Conservation (phyloP, 2,888 invertebrate species). For the Melanchra persicariae region DNA sequence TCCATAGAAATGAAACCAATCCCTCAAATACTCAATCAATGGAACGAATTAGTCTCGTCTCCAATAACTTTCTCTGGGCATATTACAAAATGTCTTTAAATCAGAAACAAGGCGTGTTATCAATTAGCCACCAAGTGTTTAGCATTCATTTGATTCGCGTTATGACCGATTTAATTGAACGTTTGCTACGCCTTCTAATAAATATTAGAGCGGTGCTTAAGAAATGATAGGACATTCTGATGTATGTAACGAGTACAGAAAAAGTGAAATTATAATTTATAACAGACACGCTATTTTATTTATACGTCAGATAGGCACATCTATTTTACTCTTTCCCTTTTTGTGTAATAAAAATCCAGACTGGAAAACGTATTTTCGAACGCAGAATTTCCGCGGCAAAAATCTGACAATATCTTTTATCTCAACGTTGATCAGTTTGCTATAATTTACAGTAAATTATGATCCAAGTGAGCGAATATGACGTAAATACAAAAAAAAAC, state of each 20-base stretch:
- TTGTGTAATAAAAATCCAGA: neutral
- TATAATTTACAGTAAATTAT: slow-evolving; percentile 59
- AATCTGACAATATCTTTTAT: slow-evolving; percentile 59
- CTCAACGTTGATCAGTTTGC: slow-evolving; percentile 57
- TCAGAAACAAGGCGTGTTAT: slow-evolving; percentile 75
- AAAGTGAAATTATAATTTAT: slow-evolving; percentile 22
- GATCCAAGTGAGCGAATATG: slow-evolving; percentile 30
- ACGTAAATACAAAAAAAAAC: slow-evolving; percentile 50
- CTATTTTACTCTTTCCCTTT: neutral
- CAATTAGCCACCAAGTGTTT: slow-evolving; percentile 76
- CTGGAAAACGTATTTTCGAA: neutral
- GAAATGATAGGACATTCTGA: slow-evolving; percentile 40
- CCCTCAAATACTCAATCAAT: slow-evolving; percentile 34
- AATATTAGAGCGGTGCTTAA: slow-evolving; percentile 51
- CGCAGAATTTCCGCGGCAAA: slow-evolving; percentile 11
- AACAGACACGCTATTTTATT: neutral
- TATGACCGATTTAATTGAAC: slow-evolving; percentile 73
- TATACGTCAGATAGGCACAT: neutral
- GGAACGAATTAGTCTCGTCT: slow-evolving; percentile 45
- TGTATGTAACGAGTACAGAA: slow-evolving; percentile 23
- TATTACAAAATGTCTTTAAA: slow-evolving; percentile 72
- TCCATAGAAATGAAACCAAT: slow-evolving; percentile 23
- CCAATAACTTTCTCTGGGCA: slow-evolving; percentile 59
- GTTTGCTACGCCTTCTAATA: slow-evolving; percentile 60
- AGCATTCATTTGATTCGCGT: slow-evolving; percentile 75